Evolutionary conservation across 2,888 invertebrate species (phyloP), one percentile per base, ranked within the genome.

Genomic region (Drosophila affinis): DNA sequence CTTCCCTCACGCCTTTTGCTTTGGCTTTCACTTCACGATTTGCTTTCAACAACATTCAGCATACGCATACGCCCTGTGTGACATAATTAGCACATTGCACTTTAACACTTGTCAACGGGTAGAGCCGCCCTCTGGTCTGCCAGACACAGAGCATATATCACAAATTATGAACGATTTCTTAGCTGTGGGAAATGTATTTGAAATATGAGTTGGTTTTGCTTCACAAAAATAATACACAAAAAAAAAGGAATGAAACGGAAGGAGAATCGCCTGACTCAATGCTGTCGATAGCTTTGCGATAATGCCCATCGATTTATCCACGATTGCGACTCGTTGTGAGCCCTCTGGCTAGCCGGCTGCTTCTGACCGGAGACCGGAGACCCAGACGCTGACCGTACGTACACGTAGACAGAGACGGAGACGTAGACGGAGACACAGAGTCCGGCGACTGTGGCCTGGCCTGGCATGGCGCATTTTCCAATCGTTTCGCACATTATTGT

Each of bases 401-500:
- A 63, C 69, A 68, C 56, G 51, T 68, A 69, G 32, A 45, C 54
- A 32, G 55, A 10, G 53, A 51, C 78, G 32, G 29, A 34, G 51
- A 48, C 76, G 21, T 32, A 24, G 44, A 49, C 47, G 44, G 39
- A 34, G 58, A 48, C 76, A 65, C 76, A 59, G 60, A 51, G 62
- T 48, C 73, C 62, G 64, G 64, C 64, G 76, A 63, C 72, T 79
- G 85, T 73, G 76, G 34, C 32, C 7, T 27, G 32, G 78, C 83
- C 80, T 73, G 76, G 34, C 29, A 1, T 27, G 32, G 78, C 83
- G 87, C 84, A 76, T 88, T 72, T 81, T 88, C 85, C 89, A 88
- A 84, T 88, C 85, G 87, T 77, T 85, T 85, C 89, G 84, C 85
- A 85, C 87, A 77, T 87, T 85, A 84, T 88, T 88, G 85, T 88